Conservation (phyloP, 1,140 invertebrate genomes). For the Mizuhopecten yessoensis region DNA sequence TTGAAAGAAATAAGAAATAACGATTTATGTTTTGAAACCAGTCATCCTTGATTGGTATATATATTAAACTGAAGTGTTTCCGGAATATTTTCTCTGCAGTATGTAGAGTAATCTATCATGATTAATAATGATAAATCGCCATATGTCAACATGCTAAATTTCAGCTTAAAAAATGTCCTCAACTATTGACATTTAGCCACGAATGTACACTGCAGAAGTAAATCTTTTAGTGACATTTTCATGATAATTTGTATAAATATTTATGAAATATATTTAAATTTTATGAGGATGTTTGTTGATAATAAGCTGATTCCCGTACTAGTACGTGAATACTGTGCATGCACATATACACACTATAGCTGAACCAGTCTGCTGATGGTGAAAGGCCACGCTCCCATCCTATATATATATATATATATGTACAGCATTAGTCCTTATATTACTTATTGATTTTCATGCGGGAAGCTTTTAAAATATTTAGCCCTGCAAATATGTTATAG, state of each 20-base stretch:
- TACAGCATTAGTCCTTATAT: background rate
- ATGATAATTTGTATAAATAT: background rate
- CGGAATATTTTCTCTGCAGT: too few species aligned
- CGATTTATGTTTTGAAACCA: too few species aligned
- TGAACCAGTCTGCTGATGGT: background rate
- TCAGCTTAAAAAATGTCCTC: too few species aligned
- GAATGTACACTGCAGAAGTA: too few species aligned
- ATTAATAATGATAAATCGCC: too few species aligned
- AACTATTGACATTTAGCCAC: too few species aligned
- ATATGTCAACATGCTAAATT: too few species aligned
- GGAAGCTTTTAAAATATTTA: constrained; percentile 39
- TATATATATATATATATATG: background rate
- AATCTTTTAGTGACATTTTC: too few species aligned
- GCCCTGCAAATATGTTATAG: background rate
- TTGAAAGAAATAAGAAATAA: too few species aligned
- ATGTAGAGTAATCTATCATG: too few species aligned
- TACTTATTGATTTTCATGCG: constrained; percentile 11
- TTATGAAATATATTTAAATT: constrained; percentile 30
- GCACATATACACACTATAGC: background rate
- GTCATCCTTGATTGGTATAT: too few species aligned
- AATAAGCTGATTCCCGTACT: background rate
- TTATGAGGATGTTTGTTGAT: background rate
- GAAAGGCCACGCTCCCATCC: background rate
- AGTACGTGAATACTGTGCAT: background rate
- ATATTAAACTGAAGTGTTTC: too few species aligned